phyloP scores from a whole-genome alignment of 2,797 vertebrate species.

The Poeciliopsis turneri region DNA sequence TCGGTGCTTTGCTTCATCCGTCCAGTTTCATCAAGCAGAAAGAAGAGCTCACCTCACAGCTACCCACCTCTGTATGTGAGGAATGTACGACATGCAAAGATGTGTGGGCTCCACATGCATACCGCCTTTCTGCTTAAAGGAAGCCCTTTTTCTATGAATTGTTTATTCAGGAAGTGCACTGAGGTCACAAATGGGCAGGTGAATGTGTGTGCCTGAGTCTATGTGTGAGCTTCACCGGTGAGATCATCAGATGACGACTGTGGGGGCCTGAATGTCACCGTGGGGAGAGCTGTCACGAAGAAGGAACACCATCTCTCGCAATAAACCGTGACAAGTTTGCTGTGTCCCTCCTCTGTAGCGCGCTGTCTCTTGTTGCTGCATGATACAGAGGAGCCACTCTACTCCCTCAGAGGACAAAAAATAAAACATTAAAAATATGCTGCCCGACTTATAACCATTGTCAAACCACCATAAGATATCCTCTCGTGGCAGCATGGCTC shows the following conservation, averaged over 20 bases:
- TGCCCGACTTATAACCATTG: neutral
- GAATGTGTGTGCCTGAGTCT: constrained; percentile 21
- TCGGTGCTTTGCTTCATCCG: constrained; percentile 28
- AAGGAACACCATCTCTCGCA: constrained; percentile 32
- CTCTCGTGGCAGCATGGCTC: neutral
- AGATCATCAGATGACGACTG: constrained; percentile 57
- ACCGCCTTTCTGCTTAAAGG: constrained; percentile 42
- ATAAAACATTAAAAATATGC: neutral
- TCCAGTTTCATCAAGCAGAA: constrained; percentile 44
- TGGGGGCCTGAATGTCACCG: constrained; percentile 58
- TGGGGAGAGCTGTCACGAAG: constrained; percentile 47
- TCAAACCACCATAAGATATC: too few relatives aligned
- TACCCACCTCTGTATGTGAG: constrained; percentile 16
- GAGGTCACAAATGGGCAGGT: constrained; percentile 62
- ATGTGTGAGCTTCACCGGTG: constrained; percentile 44
- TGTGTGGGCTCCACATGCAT: constrained; percentile 48
- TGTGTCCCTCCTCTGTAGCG: constrained; percentile 16
- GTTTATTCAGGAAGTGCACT: constrained; percentile 55
- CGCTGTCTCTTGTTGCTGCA: constrained; percentile 23
- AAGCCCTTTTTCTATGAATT: constrained; percentile 59
- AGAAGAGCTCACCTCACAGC: constrained; percentile 35
- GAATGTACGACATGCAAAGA: constrained; percentile 1
- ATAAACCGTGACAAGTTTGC: constrained; percentile 52
- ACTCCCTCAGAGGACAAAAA: constrained; percentile 5
- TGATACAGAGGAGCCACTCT: constrained; percentile 26